Conservation (phyloP, 1,140 invertebrate genomes). For the Bombus ignitus region DNA sequence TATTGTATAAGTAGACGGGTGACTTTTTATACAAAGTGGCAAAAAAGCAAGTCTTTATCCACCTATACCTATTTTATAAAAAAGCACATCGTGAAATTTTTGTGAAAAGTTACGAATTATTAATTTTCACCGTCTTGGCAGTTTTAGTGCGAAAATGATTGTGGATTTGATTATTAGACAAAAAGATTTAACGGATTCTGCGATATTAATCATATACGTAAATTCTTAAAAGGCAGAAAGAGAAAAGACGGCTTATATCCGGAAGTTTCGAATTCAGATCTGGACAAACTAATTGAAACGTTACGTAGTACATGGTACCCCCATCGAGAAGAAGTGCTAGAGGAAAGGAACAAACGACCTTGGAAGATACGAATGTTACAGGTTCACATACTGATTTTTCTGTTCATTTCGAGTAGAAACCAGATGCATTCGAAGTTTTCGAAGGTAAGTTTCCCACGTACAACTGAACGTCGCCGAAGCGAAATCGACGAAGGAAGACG, state of each 20-base stretch:
- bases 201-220: background rate
- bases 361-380: too few relatives aligned
- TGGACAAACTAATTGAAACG: background rate
- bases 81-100: too few relatives aligned
- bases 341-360: background rate
- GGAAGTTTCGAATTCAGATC: background rate
- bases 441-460: background rate
- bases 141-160: too few relatives aligned
- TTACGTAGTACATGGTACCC: too few relatives aligned
- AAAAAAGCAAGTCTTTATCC: too few relatives aligned
- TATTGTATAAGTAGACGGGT: too few relatives aligned
- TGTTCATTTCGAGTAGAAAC: background rate
- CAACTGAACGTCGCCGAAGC: background rate
- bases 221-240: background rate
- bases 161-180: too few relatives aligned
- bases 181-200: too few relatives aligned
- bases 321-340: background rate
- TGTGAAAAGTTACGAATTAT: too few relatives aligned
- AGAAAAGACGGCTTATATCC: background rate
- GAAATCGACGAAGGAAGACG: background rate
- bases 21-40: too few relatives aligned
- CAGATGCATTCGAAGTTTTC: background rate
- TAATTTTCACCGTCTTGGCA: too few relatives aligned
- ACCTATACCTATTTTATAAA: too few relatives aligned
- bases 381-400: background rate